Percentiles rank a stretch among this genome's conserved stretches.
Evolutionary conservation across 2,113 vertebrate species (phyloP).

Genomic region (Vidua chalybeata): DNA sequence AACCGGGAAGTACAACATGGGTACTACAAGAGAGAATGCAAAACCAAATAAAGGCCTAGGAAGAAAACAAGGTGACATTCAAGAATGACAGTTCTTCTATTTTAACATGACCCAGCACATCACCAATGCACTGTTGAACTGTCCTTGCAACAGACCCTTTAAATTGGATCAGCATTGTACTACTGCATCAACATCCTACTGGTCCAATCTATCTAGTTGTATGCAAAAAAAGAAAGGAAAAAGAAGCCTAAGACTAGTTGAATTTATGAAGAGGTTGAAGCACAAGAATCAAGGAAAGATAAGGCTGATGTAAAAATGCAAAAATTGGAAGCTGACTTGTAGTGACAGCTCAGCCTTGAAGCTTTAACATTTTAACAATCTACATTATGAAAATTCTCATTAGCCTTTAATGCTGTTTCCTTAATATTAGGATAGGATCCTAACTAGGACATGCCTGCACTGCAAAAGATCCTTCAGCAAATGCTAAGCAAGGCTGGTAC

Average conservation of each 20-base stretch:
- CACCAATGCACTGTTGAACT: neutral
- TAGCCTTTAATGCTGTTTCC: neutral
- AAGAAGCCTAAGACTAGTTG: neutral
- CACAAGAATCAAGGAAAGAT: neutral
- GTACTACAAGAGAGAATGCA: neutral
- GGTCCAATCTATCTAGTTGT: neutral
- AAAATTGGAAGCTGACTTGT: neutral
- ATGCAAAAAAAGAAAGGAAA: neutral
- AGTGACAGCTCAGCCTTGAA: neutral
- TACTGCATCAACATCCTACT: neutral
- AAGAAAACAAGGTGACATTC: neutral
- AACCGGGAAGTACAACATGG: neutral
- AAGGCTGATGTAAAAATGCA: neutral
- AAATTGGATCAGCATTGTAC: neutral
- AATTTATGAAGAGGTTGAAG: neutral
- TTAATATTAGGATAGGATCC: neutral
- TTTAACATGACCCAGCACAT: neutral
- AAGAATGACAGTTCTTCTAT: neutral
- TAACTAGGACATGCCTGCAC: neutral
- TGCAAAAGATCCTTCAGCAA: neutral
- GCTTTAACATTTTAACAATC: neutral
- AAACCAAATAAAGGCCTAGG: neutral
- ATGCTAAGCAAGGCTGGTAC: neutral
- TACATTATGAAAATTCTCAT: neutral
- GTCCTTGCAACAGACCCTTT: neutral